Base-by-base conservation (phyloP, 2,113 vertebrate species). In the Pogona vitticeps region DNA sequence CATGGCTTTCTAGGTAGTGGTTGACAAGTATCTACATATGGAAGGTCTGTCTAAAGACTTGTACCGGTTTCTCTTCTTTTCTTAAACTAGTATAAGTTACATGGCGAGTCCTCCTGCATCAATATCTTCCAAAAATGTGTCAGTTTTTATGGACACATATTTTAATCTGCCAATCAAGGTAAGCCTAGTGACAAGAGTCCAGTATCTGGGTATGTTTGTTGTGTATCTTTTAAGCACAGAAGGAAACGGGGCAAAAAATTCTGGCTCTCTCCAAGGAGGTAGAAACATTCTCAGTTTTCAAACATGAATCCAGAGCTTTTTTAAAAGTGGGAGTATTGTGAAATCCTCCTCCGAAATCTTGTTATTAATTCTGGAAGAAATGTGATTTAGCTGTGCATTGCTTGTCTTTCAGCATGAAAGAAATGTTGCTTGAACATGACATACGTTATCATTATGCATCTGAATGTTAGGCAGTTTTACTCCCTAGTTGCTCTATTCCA, bases 181-280 rank as follows among this genome's bases (percentile, higher is more conserved):
- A 77, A 56, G 5, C 76, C 31, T 58, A 5, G 26, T 52, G 28
- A 18, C 13, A 76, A 46, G 12, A 76, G 26, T 46, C 23, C 42
- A 76, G 12, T 56, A 14, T 56, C 36, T 6, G 1, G 33, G 33
- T 33, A 80, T 65, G 23, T 38, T 65, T 65, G 33, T 40, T 40
- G 78, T 58, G 31, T 68, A 82, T 73, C 84, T 89, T 78, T 87
- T 42, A 87, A 76, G 36, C 76, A 70, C 89, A 90, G 83, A 8
- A 20, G 68, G 61, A 83, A 83, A 61, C 83, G 52, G 1, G 89
- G n/a, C 58, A 86, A 23, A 90, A 67, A 36, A 84, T 91, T 79
- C 56, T 61, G 18, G 7, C 20, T 33, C 18, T 46, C 36, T 71
- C 18, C 21, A 23, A 84, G 83, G 78, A 75, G 26, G 88, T 56